phyloP scores from a whole-genome alignment of 2,888 invertebrate genomes.

The Spilosoma lubricipeda region DNA sequence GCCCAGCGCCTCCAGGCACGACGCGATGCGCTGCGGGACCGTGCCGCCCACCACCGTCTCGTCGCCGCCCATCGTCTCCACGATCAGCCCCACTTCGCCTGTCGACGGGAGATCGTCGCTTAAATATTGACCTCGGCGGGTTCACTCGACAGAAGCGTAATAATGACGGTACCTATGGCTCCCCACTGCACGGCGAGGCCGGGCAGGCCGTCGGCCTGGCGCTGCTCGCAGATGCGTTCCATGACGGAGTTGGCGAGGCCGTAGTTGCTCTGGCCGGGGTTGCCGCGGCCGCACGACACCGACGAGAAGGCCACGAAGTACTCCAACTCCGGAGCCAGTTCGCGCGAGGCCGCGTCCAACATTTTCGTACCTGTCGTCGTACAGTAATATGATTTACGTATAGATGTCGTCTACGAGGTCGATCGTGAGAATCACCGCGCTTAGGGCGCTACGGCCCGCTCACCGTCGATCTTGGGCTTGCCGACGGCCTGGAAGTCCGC shows the following conservation, averaged over 20 bases:
- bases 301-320: conserved; percentile 99
- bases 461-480: conserved; percentile 93
- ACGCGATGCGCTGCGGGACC: conserved; percentile 97
- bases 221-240: conserved; percentile 97
- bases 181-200: conserved; percentile 99
- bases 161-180: conserved; percentile 89
- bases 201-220: conserved; percentile 94
- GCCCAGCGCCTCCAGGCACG: conserved; percentile 96
- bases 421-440: not conserved
- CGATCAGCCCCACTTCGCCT: conserved; percentile 96
- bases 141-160: not conserved
- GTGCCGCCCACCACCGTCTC: conserved; percentile 98
- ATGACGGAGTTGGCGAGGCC: conserved; percentile 98
- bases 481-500: conserved; percentile 93
- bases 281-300: conserved; percentile 98
- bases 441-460: too few relatives aligned
- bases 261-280: conserved; percentile 98
- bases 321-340: conserved; percentile 92
- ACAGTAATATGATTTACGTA: not conserved
- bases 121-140: not conserved
- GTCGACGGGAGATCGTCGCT: not conserved
- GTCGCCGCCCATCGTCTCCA: conserved; percentile 95
- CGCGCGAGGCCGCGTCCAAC: conserved; percentile 93
- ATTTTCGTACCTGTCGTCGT: conserved; percentile 89
- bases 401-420: too few relatives aligned